Evolutionary conservation across 1,140 invertebrate genomes (phyloP), one percentile per base, ranked within the genome.

Genomic region (Chironomus striatipennis): DNA sequence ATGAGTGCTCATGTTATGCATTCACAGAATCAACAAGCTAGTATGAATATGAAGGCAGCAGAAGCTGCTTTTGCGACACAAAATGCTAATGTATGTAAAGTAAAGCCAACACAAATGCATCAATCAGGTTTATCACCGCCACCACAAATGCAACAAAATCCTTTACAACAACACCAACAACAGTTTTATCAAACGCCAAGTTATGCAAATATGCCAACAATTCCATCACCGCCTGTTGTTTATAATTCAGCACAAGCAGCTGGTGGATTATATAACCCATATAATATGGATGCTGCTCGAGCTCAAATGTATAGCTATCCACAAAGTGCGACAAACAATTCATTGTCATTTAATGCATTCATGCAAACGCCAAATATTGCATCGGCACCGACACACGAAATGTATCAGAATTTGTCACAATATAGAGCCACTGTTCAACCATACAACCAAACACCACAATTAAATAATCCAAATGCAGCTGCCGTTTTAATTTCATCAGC

Each of bases 401-500:
- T 94, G 83, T 94, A 93, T 83, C 90, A 89, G 78, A 91, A 88
- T 79, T 87, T 91, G 77, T 91, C 88, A 73, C 91, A 91, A 79
- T 93, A 90, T 78, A 85, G 91, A 74, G 89, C 84, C 76, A 89
- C 82, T 77, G 87, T 82, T 75, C 88, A 84, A 77, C 92, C 82
- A 89, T 90, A 18, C 90, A 93, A 81, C 90, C 90, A 77, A 88
- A 90, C 81, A 73, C 92, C 93, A 79, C 86, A 93, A 74, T 87
- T 89, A 76, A 93, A 88, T 79, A 94, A 92, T 84, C 93, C 93
- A 24, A 95, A 90, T 78, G 93, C 93, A 1, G 47, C 47, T 1
- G 47, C 47, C 34, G 92, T 95, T 74, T 87, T 97, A 76, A 95
- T 96, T 75, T 94, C 93, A 73, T 94, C 93, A 34, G 91, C 90